Base-by-base conservation (phyloP, 2,113 vertebrate species). In the Coptodon rendalli region DNA sequence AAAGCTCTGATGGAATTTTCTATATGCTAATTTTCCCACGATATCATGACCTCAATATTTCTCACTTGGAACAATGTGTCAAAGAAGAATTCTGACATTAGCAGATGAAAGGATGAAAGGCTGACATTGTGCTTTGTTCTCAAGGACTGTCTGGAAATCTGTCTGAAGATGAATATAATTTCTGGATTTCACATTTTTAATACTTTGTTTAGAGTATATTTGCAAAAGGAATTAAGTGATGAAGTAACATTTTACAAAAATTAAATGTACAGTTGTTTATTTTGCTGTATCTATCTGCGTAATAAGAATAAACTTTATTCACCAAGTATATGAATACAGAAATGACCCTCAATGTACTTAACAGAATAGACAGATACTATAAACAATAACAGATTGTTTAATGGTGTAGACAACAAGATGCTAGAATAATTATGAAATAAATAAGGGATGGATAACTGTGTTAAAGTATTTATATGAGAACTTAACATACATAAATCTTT, bases 1-100 rank as follows among this genome's bases (percentile, higher is more conserved):
- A 89, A 89, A 83, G 80, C 82, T 54, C 54, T 61, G 38, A 31
- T 92, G 89, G 90, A 93, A 94, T 92, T 91, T 93, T 88, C 89
- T 87, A 54, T 80, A 84, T 31, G 81, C 7, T 53, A 40, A 86
- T 92, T 92, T 93, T 91, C 94, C 87, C 93, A 92, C 73, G 36
- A 71, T 86, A 81, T 84, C 16, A 12, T 85, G 81, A 83, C 88
- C 88, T 87, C 31, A 56, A 48, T 89, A 85, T 71, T 85, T 59
- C 59, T 45, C 11, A 7, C 12, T 66, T 59, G 43, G 82, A 84
- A 79, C 11, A 68, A 61, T 66, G 66, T 40, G n/a, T 24, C 31
- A 16, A 19, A 87, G 76, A 7, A 40, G 50, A 45, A 11, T 40
- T 17, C 27, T 36, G 53, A 56, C 76, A 59, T 40, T 4, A 53